Conservation (phyloP, 2,888 invertebrate genomes). For the Lapara coniferarum region DNA sequence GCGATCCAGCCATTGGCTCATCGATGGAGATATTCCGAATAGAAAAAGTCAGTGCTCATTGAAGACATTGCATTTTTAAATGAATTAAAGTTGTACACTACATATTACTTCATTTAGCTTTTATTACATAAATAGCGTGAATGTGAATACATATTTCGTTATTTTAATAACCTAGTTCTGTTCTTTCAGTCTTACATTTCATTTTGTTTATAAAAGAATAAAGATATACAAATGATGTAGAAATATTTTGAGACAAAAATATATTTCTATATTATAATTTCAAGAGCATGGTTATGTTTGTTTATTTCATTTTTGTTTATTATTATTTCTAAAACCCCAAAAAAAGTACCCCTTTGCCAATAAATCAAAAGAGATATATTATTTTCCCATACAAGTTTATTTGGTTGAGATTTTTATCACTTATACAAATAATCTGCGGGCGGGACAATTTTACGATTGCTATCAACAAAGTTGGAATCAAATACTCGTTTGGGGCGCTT, state of each 20-base stretch:
- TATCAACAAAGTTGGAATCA: slow-evolving; percentile 47
- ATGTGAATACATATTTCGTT: not conserved
- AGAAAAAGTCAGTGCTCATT: no score
- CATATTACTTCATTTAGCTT: not conserved
- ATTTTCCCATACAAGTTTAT: slow-evolving; percentile 54
- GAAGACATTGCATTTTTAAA: no score
- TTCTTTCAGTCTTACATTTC: not conserved
- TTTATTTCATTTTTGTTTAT: not conserved
- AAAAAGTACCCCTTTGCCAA: slow-evolving; percentile 40
- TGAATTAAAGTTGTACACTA: no score
- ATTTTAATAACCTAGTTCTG: not conserved
- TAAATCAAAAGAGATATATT: slow-evolving; percentile 50
- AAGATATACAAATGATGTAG: not conserved
- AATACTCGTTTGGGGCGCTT: slow-evolving; percentile 43
- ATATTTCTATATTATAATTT: no score
- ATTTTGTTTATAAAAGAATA: not conserved
- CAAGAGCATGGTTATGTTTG: not conserved
- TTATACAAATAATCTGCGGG: slow-evolving; percentile 55
- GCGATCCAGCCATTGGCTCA: no score
- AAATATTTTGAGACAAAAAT: no score
- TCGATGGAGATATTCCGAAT: no score
- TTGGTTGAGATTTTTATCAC: slow-evolving; percentile 63
- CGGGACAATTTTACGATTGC: slow-evolving; percentile 42
- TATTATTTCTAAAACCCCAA: slow-evolving; percentile 17
- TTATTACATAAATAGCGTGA: not conserved